Evolutionary conservation across 2,113 vertebrate species (phyloP), one percentile per base, ranked within the genome.

Genomic region (Turnix velox): DNA sequence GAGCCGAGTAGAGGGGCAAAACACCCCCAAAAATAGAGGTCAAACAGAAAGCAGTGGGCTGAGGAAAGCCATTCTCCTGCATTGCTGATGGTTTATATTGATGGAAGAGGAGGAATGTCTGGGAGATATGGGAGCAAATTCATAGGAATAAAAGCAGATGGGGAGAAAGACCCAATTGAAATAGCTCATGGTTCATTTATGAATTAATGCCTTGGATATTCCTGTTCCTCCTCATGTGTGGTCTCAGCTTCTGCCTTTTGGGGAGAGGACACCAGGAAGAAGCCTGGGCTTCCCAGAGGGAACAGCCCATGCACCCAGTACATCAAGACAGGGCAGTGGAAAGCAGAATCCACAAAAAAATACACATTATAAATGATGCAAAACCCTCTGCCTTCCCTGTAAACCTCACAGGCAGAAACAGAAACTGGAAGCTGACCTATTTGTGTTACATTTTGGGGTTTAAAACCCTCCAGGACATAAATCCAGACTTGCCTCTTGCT

Each of bases 181-280:
- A 43, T 1, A 43, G 35, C 35, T 63, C 30, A 16, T 0, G 7
- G 18, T 42, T 82, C 23, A n/a, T 24, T 71, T 14, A 4, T 1
- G 2, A 12, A 31, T 13, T 16, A 30, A 6, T 1, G n/a, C 35
- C 22, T 9, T 0, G 22, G n/a, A 11, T 27, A 4, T 4, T 49
- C 31, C 76, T 10, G 48, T 3, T 39, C 33, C 31, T 63, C 20
- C 55, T 68, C 14, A 15, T 3, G 3, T 2, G 1, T 5, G 30
- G 10, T 10, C 54, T 57, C 63, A 17, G 46, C 71, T 46, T 35
- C 37, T 0, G 51, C 2, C 3, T 7, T 27, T 46, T 67, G 16
- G 23, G 28, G 23, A 1, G 2, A 48, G n/a, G 68, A 35, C 18
- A 39, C 24, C 15, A 28, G 42, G 25, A 81, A 13, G 33, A n/a